phyloP scores from a whole-genome alignment of 23 tunicate genomes.

The Trididemnum nubilum region DNA sequence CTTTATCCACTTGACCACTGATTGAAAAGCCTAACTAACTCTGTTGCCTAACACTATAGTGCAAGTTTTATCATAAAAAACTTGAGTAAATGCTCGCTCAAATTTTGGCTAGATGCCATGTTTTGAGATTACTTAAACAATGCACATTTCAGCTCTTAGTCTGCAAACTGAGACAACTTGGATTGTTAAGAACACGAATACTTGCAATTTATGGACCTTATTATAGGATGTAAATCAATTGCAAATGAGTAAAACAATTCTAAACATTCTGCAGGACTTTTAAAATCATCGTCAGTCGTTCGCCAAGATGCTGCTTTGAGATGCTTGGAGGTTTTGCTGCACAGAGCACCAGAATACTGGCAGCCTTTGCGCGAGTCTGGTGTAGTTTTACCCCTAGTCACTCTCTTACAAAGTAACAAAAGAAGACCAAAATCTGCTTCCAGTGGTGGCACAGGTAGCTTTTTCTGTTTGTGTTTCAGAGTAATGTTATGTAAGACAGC shows the following conservation, averaged over 20 bases:
- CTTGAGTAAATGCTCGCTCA: too few relatives aligned
- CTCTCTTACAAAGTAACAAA: slow-evolving; percentile 46
- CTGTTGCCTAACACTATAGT: too few relatives aligned
- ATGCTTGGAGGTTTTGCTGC: slow-evolving; percentile 78
- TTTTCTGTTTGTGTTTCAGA: too few relatives aligned
- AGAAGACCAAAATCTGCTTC: slow-evolving; percentile 54
- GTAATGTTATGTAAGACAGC: too few relatives aligned
- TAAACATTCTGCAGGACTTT: slow-evolving; percentile 42
- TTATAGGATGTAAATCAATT: slow-evolving; percentile 49
- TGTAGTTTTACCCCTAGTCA: slow-evolving; percentile 61
- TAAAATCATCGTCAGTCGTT: slow-evolving; percentile 38
- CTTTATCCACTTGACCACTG: too few relatives aligned
- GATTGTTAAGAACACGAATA: too few relatives aligned
- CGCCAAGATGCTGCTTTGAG: slow-evolving; percentile 79
- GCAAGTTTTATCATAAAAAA: too few relatives aligned
- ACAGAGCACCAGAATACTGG: slow-evolving; percentile 64
- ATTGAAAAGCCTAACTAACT: too few relatives aligned
- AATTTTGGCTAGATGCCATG: too few relatives aligned
- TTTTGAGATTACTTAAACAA: too few relatives aligned
- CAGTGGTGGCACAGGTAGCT: background rate
- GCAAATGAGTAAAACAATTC: background rate
- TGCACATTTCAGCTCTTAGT: too few relatives aligned
- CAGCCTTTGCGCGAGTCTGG: slow-evolving; percentile 52
- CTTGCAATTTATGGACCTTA: slow-evolving; percentile 63
- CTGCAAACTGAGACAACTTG: too few relatives aligned